Evolutionary conservation across 2,888 invertebrate species (phyloP), one percentile per base, ranked within the genome.

Genomic region (Lottia scabra): DNA sequence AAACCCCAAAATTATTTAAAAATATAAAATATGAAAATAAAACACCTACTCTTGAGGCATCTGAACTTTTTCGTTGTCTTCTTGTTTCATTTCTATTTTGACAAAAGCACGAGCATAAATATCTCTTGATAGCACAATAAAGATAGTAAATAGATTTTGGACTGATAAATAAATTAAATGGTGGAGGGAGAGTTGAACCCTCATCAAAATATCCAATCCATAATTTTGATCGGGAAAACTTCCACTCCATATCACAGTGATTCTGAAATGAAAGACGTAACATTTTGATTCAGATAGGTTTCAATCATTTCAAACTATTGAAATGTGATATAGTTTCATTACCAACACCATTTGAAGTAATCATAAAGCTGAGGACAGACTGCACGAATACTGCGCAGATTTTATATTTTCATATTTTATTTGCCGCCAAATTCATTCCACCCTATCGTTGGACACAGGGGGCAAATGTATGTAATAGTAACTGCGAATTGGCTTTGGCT

Each of bases 121-220:
- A 43, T 23, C 67, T 66, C 63, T 80, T 78, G 16, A 77, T n/a
- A 13, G 75, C 69, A 26, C 67, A 16, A 4, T 75, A 65, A 26
- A 80, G 63, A 74, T 84, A 83, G 73, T 85, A 83, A 13, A 91
- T 79, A 0, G 91, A 90, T 76, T 92, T 92, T 3, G 92, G 92
- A 74, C 91, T 91, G 76, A 92, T 87, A 77, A 92, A 90, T 44
- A 92, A 87, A 83, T 92, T 92, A 85, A 92, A 92, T 0, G 92
- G 92, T 0, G 92, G 89, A 1, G 92, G 91, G 1, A 92, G 86
- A 19, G 91, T 91, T 26, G 91, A 91, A 2, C 92, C 92, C 74
- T 92, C 91, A 78, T 92, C 92, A 81, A 92, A 92, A 81, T 92
- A 92, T 19, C 91, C 90, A 91, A 92, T 91, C 92, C 92, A 92